Conservation (phyloP, 2,888 invertebrate genomes). For the Eretmocerus hayati region DNA sequence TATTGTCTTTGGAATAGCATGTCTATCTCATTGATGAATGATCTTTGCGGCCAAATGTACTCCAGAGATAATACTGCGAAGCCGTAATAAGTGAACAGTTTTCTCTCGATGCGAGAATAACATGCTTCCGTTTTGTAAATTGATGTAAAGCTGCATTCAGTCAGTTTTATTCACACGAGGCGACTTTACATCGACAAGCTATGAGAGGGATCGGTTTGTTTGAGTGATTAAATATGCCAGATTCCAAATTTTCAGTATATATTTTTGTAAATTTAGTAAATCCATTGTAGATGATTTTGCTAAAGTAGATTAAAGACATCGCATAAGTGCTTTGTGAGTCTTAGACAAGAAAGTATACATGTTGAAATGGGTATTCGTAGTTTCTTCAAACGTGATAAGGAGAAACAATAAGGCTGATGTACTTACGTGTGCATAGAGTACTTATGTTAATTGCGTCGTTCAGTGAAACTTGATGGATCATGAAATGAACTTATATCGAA, state of each 20-base stretch:
- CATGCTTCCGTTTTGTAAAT: constrained; percentile 35
- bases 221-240: constrained; percentile 37
- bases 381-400: constrained; percentile 9
- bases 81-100: constrained; percentile 31
- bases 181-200: constrained; percentile 20
- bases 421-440: constrained; percentile 15
- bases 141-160: constrained; percentile 21
- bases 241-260: constrained; percentile 26
- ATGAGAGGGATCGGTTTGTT: constrained; percentile 32
- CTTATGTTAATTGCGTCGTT: constrained; percentile 14
- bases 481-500: constrained; percentile 13
- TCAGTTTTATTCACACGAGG: constrained; percentile 12
- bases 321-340: no score
- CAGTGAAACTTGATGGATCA: constrained; percentile 12
- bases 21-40: constrained; percentile 18
- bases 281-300: no score
- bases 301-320: no score
- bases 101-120: constrained; percentile 37
- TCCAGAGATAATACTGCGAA: constrained; percentile 20
- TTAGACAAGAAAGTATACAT: no score
- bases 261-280: constrained; percentile 23
- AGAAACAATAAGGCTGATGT: constrained; percentile 16
- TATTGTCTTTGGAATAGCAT: constrained; percentile 6
- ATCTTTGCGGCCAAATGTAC: constrained; percentile 33
- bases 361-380: no score